These are phyloP conservation scores for Adelognathus sp. DNA, from an alignment of 2,888 invertebrate genomes.

Conservation along the genomic window DNA sequence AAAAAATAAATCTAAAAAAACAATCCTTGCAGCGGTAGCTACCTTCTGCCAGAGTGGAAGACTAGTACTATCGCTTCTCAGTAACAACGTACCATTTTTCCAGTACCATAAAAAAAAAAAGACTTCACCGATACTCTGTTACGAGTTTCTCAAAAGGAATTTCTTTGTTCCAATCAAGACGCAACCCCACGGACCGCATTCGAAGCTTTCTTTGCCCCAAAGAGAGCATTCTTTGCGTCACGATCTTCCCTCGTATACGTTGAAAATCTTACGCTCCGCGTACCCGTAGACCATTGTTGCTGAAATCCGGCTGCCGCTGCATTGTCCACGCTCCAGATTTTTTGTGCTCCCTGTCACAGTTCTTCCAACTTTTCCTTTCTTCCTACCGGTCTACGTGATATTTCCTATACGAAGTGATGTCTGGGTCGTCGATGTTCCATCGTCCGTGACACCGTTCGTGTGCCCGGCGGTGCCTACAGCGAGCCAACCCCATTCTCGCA, in stretches of 20 bases:
- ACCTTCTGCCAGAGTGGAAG: too few species aligned
- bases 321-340: conserved; percentile 22
- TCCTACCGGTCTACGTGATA: background rate
- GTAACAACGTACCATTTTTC: too few species aligned
- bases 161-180: conserved; percentile 12
- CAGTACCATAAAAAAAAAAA: background rate
- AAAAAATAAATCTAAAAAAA: conserved; percentile 61
- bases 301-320: conserved; percentile 17
- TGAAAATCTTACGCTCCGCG: background rate
- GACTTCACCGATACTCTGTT: conserved; percentile 61
- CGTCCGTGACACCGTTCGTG: conserved; percentile 35
- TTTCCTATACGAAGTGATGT: background rate
- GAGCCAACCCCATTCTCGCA: conserved; percentile 44
- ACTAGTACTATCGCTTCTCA: too few species aligned
- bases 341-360: background rate
- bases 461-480: conserved; percentile 4
- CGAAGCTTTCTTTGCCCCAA: background rate
- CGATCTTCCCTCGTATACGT: background rate
- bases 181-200: background rate
- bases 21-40: too few species aligned
- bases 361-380: background rate
- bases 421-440: conserved; percentile 17
- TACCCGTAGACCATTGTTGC: conserved; percentile 8
- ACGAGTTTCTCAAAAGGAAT: conserved; percentile 47
- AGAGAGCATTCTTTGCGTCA: conserved; percentile 8